These are phyloP conservation scores for Microvelia longipes DNA, from an alignment of 1,140 invertebrate genomes.

Conservation along the genomic window DNA sequence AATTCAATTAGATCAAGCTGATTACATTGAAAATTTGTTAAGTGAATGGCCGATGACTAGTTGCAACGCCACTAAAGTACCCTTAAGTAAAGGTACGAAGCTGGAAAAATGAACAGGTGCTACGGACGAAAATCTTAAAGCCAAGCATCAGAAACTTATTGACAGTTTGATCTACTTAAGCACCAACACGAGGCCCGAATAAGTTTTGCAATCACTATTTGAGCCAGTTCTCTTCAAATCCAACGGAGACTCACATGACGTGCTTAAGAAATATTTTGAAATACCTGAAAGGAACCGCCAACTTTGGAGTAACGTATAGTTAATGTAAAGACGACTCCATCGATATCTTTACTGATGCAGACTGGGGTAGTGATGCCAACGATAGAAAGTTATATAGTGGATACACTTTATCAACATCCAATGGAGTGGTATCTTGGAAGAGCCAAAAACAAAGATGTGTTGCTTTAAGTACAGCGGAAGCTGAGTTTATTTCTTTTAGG, in stretches of 20 bases:
- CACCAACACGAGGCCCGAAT: not conserved
- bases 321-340: not conserved
- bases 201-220: not conserved
- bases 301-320: not conserved
- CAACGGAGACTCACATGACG: not conserved
- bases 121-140: not conserved
- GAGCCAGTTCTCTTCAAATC: not conserved
- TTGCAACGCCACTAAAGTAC: not conserved
- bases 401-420: not conserved
- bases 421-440: not conserved
- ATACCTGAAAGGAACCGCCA: not conserved
- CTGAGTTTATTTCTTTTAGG: not conserved
- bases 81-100: not conserved
- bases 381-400: not conserved
- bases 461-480: not conserved
- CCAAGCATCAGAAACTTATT: not conserved
- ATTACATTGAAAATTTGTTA: not conserved
- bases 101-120: not conserved
- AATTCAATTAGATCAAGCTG: not conserved
- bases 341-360: not conserved
- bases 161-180: not conserved
- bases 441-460: not conserved
- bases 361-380: not conserved
- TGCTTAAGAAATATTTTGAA: not conserved
- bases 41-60: not conserved